phyloP scores from a whole-genome alignment of 1,140 invertebrate genomes.

The Ptiloglossa arizonensis region DNA sequence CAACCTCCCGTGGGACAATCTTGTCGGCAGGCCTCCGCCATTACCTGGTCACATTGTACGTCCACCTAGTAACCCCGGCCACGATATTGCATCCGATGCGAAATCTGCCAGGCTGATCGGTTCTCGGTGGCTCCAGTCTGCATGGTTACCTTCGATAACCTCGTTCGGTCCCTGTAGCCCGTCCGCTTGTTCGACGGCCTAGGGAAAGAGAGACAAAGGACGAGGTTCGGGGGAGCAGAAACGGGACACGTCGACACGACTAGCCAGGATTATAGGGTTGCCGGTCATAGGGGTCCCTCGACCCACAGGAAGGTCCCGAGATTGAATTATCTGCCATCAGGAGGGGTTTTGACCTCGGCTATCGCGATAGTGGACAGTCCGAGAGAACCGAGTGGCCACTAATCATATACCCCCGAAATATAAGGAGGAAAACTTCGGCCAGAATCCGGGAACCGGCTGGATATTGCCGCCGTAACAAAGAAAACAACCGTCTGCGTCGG shows the following conservation, averaged over 20 bases:
- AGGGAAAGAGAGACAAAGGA: conserved; percentile 60
- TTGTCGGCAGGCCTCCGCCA: conserved; percentile 53
- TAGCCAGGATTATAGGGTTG: conserved; percentile 64
- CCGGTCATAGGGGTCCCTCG: conserved; percentile 51
- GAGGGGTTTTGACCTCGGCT: conserved; percentile 64
- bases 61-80: conserved; percentile 52
- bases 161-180: conserved; percentile 44
- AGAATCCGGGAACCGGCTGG: conserved; percentile 49
- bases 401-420: conserved; percentile 68
- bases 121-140: conserved; percentile 50
- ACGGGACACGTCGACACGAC: conserved; percentile 58
- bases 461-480: conserved; percentile 65
- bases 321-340: conserved; percentile 77
- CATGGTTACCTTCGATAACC: conserved; percentile 74
- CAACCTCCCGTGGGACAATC: conserved; percentile 63
- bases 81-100: conserved; percentile 74
- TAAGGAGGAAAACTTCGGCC: conserved; percentile 50
- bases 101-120: conserved; percentile 67
- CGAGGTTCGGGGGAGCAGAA: conserved; percentile 46
- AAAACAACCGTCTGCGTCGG: conserved; percentile 57
- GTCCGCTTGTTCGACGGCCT: conserved; percentile 38
- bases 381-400: conserved; percentile 64
- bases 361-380: conserved; percentile 65
- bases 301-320: conserved; percentile 62
- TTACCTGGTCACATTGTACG: conserved; percentile 72